Evolutionary conservation across 2,113 vertebrate genomes (phyloP).

Genomic region (Chaenogobius annularis): DNA sequence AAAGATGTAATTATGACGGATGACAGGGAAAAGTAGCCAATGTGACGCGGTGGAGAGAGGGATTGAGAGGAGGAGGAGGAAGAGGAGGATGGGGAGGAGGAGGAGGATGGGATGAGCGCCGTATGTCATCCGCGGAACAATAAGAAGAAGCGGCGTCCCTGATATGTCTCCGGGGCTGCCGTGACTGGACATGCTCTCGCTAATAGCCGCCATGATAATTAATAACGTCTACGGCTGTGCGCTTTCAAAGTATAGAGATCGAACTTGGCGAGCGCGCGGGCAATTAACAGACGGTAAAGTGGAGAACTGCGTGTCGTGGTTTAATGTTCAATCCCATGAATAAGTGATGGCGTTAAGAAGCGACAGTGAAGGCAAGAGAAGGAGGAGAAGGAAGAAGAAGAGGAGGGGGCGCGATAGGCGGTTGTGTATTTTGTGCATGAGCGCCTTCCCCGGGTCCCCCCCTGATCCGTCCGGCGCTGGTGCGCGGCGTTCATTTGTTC

Average conservation of each 20-base stretch:
- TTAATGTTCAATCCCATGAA: slow-evolving; percentile 71
- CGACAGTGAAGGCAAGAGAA: slow-evolving; percentile 51
- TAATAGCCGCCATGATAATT: slow-evolving; percentile 67
- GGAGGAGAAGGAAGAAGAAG: slow-evolving; percentile 1
- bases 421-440: slow-evolving; percentile 47
- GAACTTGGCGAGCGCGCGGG: slow-evolving; percentile 4
- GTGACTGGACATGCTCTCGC: slow-evolving; percentile 44
- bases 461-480: slow-evolving; percentile 39
- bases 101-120: slow-evolving; percentile 27
- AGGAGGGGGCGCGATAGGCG: background rate
- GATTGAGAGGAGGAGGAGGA: slow-evolving; percentile 11
- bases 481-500: slow-evolving; percentile 40
- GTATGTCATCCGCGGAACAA: slow-evolving; percentile 66
- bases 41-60: slow-evolving; percentile 44
- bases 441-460: slow-evolving; percentile 52
- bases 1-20: background rate
- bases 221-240: slow-evolving; percentile 54
- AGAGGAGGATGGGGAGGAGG: slow-evolving; percentile 1
- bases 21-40: slow-evolving; percentile 19
- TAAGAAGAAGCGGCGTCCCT: slow-evolving; percentile 67
- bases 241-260: slow-evolving; percentile 12
- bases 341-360: slow-evolving; percentile 68
- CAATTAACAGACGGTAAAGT: slow-evolving; percentile 15
- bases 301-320: slow-evolving; percentile 40
- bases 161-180: slow-evolving; percentile 63